Conservation (phyloP, 2,113 vertebrate genomes). For the Sylvilagus bachmani region DNA sequence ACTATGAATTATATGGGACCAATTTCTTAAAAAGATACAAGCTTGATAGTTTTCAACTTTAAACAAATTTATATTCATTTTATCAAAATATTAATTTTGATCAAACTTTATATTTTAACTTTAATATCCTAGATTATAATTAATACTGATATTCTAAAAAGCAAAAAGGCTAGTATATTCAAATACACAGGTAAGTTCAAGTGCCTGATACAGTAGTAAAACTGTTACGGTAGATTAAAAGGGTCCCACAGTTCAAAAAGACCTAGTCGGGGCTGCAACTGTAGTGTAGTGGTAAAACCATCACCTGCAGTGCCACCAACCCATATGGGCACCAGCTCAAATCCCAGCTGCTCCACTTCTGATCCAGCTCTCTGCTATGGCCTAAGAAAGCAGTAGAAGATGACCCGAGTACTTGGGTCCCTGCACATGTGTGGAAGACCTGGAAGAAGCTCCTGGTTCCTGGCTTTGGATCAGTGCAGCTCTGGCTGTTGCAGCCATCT, state of each 20-base stretch:
- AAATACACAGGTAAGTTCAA: not conserved
- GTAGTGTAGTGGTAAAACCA: too few relatives aligned
- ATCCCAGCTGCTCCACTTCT: too few relatives aligned
- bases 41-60: not conserved
- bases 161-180: conserved; percentile 30
- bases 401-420: too few relatives aligned
- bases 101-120: not conserved
- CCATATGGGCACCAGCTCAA: too few relatives aligned
- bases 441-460: too few relatives aligned
- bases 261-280: not conserved
- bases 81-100: not conserved
- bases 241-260: not conserved
- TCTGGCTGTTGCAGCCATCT: too few relatives aligned
- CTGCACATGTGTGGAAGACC: too few relatives aligned
- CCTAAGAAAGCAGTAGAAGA: too few relatives aligned
- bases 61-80: not conserved
- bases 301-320: too few relatives aligned
- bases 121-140: conserved; percentile 37
- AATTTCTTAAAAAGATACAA: conserved; percentile 57
- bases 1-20: not conserved
- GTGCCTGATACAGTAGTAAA: conserved; percentile 37
- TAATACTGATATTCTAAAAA: conserved; percentile 27
- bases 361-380: too few relatives aligned
- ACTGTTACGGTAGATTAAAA: not conserved
- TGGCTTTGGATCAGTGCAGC: too few relatives aligned